Evolutionary conservation across 2,888 invertebrate genomes (phyloP), one percentile per base, ranked within the genome.

Genomic region (Idaea dimidiata): DNA sequence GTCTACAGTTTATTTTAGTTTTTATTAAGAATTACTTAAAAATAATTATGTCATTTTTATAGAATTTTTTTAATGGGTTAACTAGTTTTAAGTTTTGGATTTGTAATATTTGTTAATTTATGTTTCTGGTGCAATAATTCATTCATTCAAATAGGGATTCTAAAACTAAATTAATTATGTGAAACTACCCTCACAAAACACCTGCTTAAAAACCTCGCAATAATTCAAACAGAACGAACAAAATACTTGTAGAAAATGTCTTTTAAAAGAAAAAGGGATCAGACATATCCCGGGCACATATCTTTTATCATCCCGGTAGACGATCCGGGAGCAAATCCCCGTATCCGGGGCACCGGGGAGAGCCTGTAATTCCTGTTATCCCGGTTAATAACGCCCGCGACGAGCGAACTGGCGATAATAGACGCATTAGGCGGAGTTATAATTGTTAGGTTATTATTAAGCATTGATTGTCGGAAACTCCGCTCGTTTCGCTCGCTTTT

Each of bases 321-420:
- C 83, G 88, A 89, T 89, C 89, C 87, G 81, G 82, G 80, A 87
- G 89, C 91, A 91, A 92, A 92, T 91, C 91, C 91, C 87, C 83
- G 86, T 86, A 90, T 92, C 91, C 90, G 87, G 80, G 79, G 75
- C 79, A 81, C 81, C 78, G 75, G 72, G 77, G 82, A 83, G 84
- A 88, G 87, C 89, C 88, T 83, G 89, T 91, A 90, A 91, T 90
- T 90, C 91, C 87, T 90, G 91, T 89, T 90, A 91, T 90, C 91
- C 91, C 87, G 90, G 91, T 89, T 90, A 91, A 91, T 91, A 89
- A 89, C 89, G 89, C 85, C 82, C 79, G 82, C 81, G 66, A 65
- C 66, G 70, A 72, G 76, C 81, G 75, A 80, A 82, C 84, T 79
- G 76, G 74, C 85, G 84, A 86, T 89, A 89, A 89, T 87, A 84